phyloP scores from a whole-genome alignment of 2,888 invertebrate species.

The Orthosia gothica region DNA sequence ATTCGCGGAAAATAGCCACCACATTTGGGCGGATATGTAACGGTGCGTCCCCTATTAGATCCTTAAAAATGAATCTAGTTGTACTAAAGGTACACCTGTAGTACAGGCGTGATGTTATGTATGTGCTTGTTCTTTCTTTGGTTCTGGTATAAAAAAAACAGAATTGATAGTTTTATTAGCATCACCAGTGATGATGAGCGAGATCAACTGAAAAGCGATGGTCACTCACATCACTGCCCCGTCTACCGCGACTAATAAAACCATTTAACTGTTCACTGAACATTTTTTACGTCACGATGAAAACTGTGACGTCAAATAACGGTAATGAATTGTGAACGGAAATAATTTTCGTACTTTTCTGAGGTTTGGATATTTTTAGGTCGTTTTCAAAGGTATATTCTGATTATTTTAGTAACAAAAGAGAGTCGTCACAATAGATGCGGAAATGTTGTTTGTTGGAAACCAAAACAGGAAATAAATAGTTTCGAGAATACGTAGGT shows the following conservation, averaged over 20 bases:
- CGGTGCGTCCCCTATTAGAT: no score
- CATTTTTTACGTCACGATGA: constrained; percentile 28
- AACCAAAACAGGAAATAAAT: no score
- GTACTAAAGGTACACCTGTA: no score
- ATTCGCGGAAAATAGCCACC: no score
- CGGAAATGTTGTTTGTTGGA: no score
- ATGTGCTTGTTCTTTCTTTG: no score
- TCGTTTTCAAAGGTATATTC: neutral
- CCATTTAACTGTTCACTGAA: constrained; percentile 32
- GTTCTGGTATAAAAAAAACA: no score
- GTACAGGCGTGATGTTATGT: no score
- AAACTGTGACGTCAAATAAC: neutral
- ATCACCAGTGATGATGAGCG: constrained; percentile 27
- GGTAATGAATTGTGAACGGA: neutral
- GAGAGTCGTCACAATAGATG: no score
- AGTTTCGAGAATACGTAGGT: no score
- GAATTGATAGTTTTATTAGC: neutral
- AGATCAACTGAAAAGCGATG: constrained; percentile 46
- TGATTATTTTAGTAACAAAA: constrained; percentile 3
- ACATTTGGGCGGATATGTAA: no score
- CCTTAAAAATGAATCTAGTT: no score
- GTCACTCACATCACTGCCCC: constrained; percentile 10
- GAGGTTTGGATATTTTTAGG: neutral
- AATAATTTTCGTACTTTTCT: neutral
- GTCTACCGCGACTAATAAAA: constrained; percentile 30